Conservation (phyloP, 2,113 vertebrate genomes). For the Melanotaenia duboulayi region DNA sequence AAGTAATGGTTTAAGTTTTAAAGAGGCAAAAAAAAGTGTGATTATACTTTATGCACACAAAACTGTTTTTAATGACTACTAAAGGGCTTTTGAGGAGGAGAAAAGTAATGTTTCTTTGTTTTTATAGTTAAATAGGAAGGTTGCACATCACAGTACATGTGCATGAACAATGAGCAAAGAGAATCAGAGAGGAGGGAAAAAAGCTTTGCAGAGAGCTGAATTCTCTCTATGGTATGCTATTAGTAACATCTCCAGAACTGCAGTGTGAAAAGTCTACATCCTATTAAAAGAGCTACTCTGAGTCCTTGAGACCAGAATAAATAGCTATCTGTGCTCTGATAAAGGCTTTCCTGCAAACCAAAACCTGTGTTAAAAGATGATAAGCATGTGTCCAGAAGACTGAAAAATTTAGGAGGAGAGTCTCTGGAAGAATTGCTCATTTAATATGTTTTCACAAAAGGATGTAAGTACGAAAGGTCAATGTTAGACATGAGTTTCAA, state of each 20-base stretch:
- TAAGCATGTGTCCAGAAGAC: slow-evolving; percentile 35
- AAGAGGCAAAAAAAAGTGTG: not conserved
- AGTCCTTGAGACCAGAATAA: slow-evolving; percentile 36
- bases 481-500: slow-evolving; percentile 24
- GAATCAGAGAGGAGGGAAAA: not conserved
- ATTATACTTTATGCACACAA: not conserved
- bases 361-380: slow-evolving; percentile 36
- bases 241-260: slow-evolving; percentile 26
- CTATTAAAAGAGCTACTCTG: slow-evolving; percentile 40
- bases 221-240: not conserved
- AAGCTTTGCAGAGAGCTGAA: not conserved
- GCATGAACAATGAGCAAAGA: not conserved
- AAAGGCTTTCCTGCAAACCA: slow-evolving; percentile 38
- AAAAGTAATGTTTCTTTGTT: not conserved
- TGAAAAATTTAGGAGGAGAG: slow-evolving; percentile 20
- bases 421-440: slow-evolving; percentile 37
- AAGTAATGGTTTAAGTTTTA: not conserved
- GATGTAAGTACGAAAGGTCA: slow-evolving; percentile 8
- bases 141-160: not conserved
- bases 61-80: not conserved
- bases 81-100: slow-evolving; percentile 3
- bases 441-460: slow-evolving; percentile 24
- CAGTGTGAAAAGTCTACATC: not conserved
- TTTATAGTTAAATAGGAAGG: slow-evolving; percentile 26
- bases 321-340: slow-evolving; percentile 40